A percentile compares a stretch with the other conserved stretches of the same genome.
phyloP scores from a whole-genome alignment of 2,888 invertebrate species.

The Eretmocerus hayati region DNA sequence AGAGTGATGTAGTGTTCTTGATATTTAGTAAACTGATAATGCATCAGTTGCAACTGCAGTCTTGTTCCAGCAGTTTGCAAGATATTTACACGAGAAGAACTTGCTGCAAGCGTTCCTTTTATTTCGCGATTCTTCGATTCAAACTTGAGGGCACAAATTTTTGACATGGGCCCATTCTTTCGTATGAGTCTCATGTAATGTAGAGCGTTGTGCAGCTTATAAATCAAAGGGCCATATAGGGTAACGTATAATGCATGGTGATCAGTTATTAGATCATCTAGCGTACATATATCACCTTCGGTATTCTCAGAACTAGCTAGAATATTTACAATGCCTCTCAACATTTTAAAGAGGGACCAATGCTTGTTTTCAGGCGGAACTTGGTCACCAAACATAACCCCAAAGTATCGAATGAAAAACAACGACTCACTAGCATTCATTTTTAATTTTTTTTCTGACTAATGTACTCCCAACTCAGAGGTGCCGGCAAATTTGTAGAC shows the following conservation, averaged over 20 bases:
- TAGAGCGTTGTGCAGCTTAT: conserved; percentile 6
- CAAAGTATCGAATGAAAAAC: conserved; percentile 1
- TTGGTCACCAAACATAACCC: not conserved
- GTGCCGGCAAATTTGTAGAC: not conserved
- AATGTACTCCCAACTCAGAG: not conserved
- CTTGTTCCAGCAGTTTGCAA: not conserved
- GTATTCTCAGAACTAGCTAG: conserved; percentile 1
- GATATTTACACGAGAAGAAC: not conserved
- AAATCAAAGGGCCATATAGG: conserved; percentile 7
- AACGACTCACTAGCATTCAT: not conserved
- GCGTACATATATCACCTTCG: not conserved
- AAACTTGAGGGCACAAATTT: conserved; percentile 3
- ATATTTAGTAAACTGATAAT: not conserved
- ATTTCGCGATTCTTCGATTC: conserved; percentile 11
- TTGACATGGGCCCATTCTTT: conserved; percentile 8
- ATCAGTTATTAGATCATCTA: conserved; percentile 4
- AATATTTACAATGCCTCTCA: conserved; percentile 9
- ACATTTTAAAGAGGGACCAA: conserved; percentile 9
- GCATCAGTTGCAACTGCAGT: not conserved
- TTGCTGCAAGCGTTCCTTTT: not conserved
- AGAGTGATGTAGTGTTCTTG: not conserved
- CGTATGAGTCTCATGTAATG: conserved; percentile 7
- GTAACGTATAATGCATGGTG: conserved; percentile 14
- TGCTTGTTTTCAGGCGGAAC: not conserved
- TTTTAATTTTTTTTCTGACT: not conserved